A percentile compares a stretch with the other conserved stretches of the same genome.
These are phyloP conservation scores for Selenia dentaria DNA, from an alignment of 2,888 invertebrate genomes.

Conservation along the genomic window DNA sequence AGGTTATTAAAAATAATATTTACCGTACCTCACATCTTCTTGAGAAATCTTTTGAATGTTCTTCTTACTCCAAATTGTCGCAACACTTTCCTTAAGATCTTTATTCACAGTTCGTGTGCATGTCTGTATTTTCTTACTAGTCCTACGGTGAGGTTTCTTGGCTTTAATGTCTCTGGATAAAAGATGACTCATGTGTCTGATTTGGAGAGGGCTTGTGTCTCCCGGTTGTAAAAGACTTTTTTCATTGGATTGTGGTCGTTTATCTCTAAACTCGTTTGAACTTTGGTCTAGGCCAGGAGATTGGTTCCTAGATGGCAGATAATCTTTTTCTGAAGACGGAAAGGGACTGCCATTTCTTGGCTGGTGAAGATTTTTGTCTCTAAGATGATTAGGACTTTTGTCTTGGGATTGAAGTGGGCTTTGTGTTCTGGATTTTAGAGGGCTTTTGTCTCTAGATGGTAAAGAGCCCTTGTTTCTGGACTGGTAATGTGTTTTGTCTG, in stretches of 20 bases:
- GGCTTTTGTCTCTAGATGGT: no score
- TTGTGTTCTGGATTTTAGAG: no score
- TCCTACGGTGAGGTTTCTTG: background rate
- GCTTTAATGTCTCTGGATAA: background rate
- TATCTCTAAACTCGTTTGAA: no score
- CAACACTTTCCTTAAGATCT: background rate
- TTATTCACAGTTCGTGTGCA: background rate
- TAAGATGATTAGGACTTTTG: no score
- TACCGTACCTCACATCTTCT: background rate
- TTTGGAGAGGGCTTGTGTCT: background rate
- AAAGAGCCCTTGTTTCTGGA: background rate
- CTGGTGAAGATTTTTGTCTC: no score
- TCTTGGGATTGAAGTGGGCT: no score
- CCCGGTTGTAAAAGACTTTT: background rate
- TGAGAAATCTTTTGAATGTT: background rate
- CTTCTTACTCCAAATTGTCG: background rate
- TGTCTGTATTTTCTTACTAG: background rate
- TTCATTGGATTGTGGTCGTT: background rate
- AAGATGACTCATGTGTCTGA: background rate
- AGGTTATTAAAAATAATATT: no score
- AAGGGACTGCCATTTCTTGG: no score
- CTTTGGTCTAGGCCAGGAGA: no score
- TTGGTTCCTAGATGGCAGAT: no score
- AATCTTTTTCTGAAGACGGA: no score
- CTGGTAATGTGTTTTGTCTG: background rate